These are phyloP conservation scores for Phaonia tiefii DNA, from an alignment of 2,888 invertebrate species.

Conservation along the genomic window DNA sequence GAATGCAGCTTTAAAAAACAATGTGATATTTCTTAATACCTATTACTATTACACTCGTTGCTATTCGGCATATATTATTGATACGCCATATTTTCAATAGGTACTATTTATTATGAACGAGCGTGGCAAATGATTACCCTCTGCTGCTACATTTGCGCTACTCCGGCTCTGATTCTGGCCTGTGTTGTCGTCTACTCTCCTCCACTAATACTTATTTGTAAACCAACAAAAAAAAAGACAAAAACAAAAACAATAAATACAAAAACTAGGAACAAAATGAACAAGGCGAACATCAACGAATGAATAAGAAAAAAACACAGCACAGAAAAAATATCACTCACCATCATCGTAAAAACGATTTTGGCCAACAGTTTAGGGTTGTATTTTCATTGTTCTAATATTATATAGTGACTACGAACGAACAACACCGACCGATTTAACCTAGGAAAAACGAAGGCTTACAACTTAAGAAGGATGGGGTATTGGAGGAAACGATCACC, in stretches of 20 bases:
- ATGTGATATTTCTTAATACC: neutral
- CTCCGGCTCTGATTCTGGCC: too few relatives aligned
- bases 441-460: too few relatives aligned
- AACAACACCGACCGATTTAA: neutral
- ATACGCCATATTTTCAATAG: neutral
- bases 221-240: neutral
- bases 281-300: neutral
- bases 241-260: neutral
- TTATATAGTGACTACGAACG: too few relatives aligned
- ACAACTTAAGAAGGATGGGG: too few relatives aligned
- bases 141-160: too few relatives aligned
- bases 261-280: neutral
- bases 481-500: too few relatives aligned
- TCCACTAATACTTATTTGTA: neutral
- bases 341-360: neutral
- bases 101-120: neutral
- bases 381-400: conserved; percentile 29
- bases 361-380: conserved; percentile 28
- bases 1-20: conserved; percentile 29
- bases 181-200: too few relatives aligned
- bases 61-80: neutral
- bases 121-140: neutral
- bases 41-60: neutral
- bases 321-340: conserved; percentile 7
- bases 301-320: conserved; percentile 14